Conservation (phyloP, 2,888 invertebrate genomes). For the Andricus curvator region DNA sequence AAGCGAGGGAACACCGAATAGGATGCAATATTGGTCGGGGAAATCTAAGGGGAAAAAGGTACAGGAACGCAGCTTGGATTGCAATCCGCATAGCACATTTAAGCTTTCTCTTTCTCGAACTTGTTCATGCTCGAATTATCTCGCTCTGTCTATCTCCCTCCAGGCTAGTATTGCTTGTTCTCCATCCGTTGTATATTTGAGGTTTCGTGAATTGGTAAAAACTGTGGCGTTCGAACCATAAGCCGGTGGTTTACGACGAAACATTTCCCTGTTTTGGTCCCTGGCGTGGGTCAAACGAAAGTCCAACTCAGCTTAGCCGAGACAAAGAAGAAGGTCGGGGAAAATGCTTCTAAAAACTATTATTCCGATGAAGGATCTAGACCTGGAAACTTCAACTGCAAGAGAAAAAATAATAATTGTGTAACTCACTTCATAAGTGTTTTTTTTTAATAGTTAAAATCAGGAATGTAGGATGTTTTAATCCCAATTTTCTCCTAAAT, state of each 20-base stretch:
- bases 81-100: conserved; percentile 61
- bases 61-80: conserved; percentile 52
- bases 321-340: not conserved
- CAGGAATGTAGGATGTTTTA: no score
- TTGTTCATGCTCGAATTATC: not conserved
- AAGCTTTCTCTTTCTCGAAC: conserved; percentile 39
- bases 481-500: no score
- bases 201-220: conserved; percentile 13
- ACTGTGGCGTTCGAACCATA: not conserved
- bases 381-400: not conserved
- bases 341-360: not conserved
- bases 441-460: no score
- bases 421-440: no score
- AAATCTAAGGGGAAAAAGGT: not conserved
- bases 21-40: conserved; percentile 2
- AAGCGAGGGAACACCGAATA: conserved; percentile 52
- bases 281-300: not conserved
- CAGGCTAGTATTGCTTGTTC: not conserved
- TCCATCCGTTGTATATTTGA: not conserved
- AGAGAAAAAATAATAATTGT: not conserved
- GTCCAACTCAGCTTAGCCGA: not conserved
- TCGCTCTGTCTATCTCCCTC: not conserved
- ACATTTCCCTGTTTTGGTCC: not conserved
- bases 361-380: not conserved
- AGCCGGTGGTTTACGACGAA: not conserved